A percentile compares a stretch with the other conserved stretches of the same genome.
Conservation (phyloP, 1,140 invertebrate species). For the Doryteuthis pealeii region DNA sequence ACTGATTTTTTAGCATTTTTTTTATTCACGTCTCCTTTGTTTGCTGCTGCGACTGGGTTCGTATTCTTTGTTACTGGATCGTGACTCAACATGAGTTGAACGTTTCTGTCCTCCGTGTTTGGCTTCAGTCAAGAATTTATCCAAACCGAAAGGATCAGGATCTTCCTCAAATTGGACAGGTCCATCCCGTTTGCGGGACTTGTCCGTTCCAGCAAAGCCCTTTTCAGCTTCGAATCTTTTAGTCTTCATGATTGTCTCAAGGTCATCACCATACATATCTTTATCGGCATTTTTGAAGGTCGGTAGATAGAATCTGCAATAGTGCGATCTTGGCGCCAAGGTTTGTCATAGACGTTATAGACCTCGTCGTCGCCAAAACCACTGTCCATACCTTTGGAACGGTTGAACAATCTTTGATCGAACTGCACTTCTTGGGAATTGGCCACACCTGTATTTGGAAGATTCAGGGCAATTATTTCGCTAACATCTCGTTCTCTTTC, state of each 20-base stretch:
- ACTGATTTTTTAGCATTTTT: neutral
- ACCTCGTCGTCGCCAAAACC: conserved; percentile 98
- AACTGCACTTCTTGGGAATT: conserved; percentile 82
- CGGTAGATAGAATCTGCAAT: conserved; percentile 89
- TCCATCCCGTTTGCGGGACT: conserved; percentile 71
- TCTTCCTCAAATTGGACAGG: conserved; percentile 96
- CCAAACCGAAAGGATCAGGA: conserved; percentile 93
- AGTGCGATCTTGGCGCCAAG: conserved; percentile 70
- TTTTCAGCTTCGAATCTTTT: conserved; percentile 96
- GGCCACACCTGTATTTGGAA: conserved; percentile 75
- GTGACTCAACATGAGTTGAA: conserved; percentile 43
- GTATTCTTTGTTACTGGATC: conserved; percentile 44
- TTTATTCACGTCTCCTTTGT: conserved; percentile 47
- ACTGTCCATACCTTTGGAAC: conserved; percentile 91
- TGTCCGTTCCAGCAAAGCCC: conserved; percentile 88
- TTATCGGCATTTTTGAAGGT: conserved; percentile 86
- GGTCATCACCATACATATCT: conserved; percentile 87
- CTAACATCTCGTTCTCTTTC: conserved; percentile 96
- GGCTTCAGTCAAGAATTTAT: conserved; percentile 96
- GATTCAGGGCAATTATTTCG: conserved; percentile 95
- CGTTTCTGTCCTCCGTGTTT: conserved; percentile 71
- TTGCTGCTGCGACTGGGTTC: conserved; percentile 38
- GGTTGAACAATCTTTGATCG: conserved; percentile 95
- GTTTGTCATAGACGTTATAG: conserved; percentile 96
- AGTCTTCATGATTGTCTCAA: conserved; percentile 83